A percentile compares a stretch with the other conserved stretches of the same genome.
Evolutionary conservation across 2,888 invertebrate species (phyloP).

Genomic region (Ypsolopha scabrella): DNA sequence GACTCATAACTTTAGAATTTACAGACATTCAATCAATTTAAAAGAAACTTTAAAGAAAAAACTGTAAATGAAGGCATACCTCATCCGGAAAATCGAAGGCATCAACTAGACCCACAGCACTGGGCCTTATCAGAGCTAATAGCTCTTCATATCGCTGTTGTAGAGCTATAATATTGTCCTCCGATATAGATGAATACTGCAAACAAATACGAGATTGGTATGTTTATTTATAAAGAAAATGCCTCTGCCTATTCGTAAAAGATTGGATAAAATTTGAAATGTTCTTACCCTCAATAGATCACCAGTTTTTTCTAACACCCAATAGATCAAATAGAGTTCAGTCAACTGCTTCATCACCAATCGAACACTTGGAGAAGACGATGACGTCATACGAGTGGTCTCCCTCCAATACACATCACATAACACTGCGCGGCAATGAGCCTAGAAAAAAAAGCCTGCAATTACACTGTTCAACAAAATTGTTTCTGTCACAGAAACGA

Average conservation of each 20-base stretch:
- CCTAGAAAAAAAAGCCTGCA: constrained; percentile 70
- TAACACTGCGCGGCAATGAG: constrained; percentile 85
- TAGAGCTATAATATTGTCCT: constrained; percentile 55
- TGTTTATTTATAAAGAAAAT: background rate
- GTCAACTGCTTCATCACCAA: constrained; percentile 77
- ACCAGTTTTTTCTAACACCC: constrained; percentile 80
- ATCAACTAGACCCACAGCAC: constrained; percentile 91
- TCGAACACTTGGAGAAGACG: constrained; percentile 71
- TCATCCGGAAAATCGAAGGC: constrained; percentile 87
- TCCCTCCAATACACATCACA: constrained; percentile 76
- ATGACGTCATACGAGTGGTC: constrained; percentile 46
- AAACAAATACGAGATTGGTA: constrained; percentile 16
- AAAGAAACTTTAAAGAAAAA: background rate
- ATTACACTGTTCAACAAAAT: too few relatives aligned
- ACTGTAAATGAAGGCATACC: constrained; percentile 28
- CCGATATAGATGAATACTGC: constrained; percentile 73
- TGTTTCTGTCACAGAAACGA: too few relatives aligned
- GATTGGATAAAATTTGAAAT: background rate
- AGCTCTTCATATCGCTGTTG: constrained; percentile 76
- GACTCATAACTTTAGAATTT: background rate
- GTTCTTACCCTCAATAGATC: constrained; percentile 79
- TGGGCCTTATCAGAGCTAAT: constrained; percentile 78
- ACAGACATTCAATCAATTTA: too few relatives aligned
- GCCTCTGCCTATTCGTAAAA: background rate
- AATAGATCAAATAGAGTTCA: constrained; percentile 80